Conservation (phyloP, 2,888 invertebrate genomes). For the Strigamia crassipes region DNA sequence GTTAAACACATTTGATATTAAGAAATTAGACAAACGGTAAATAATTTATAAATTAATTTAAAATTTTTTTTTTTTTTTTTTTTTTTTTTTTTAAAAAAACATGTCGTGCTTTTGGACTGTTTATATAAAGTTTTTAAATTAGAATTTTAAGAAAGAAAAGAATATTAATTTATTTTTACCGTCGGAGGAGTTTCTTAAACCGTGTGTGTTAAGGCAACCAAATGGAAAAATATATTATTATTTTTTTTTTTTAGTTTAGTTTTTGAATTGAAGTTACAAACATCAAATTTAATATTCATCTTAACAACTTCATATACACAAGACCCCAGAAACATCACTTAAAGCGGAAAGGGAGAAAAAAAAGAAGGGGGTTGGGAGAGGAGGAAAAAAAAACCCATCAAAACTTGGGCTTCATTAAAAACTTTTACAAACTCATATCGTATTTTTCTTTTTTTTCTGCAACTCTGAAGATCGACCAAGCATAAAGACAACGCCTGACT, state of each 20-base stretch:
- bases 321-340: not conserved
- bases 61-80: too few species aligned
- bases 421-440: conserved; percentile 37
- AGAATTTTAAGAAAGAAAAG: too few species aligned
- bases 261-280: conserved; percentile 16
- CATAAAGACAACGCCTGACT: conserved; percentile 37
- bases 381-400: not conserved
- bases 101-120: too few species aligned
- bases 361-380: not conserved
- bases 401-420: conserved; percentile 35
- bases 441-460: conserved; percentile 20
- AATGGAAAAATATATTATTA: not conserved
- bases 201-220: not conserved
- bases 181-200: not conserved
- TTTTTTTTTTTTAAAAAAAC: too few species aligned
- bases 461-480: conserved; percentile 34
- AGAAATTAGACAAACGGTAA: too few species aligned
- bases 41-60: too few species aligned
- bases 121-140: too few species aligned
- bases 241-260: not conserved
- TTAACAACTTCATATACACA: not conserved
- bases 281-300: conserved; percentile 34
- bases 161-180: not conserved
- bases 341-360: not conserved
- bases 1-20: too few species aligned